These are phyloP conservation scores for Diogma glabrata DNA, from an alignment of 2,888 invertebrate genomes.

Conservation along the genomic window DNA sequence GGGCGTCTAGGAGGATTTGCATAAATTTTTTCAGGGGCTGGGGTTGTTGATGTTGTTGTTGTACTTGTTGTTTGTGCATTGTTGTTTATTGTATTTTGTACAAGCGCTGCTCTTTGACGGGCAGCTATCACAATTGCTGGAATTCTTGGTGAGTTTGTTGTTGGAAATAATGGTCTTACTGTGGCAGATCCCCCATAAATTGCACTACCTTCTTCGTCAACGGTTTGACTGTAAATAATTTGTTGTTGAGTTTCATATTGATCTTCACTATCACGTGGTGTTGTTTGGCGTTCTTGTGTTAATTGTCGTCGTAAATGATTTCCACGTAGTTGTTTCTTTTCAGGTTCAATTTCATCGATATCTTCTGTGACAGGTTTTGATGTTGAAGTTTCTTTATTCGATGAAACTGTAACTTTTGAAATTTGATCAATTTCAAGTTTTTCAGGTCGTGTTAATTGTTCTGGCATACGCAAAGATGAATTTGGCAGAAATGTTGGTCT, in stretches of 20 bases:
- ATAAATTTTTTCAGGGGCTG: slow-evolving; percentile 38
- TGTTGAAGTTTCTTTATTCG: slow-evolving; percentile 14
- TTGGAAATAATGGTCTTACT: slow-evolving; percentile 55
- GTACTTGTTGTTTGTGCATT: slow-evolving; percentile 15
- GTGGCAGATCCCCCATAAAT: slow-evolving; percentile 55
- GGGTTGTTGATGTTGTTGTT: slow-evolving; percentile 14
- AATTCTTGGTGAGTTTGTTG: slow-evolving; percentile 45
- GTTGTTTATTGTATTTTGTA: slow-evolving; percentile 18
- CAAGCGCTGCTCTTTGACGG: slow-evolving; percentile 35
- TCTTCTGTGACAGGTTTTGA: slow-evolving; percentile 45
- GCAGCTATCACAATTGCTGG: slow-evolving; percentile 42
- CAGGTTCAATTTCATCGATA: slow-evolving; percentile 36
- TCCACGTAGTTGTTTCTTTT: slow-evolving; percentile 37
- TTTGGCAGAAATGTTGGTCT: slow-evolving; percentile 20
- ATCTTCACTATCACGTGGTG: slow-evolving; percentile 23
- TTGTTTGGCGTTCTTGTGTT: slow-evolving; percentile 37
- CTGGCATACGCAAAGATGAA: slow-evolving; percentile 13
- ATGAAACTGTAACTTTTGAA: slow-evolving; percentile 17
- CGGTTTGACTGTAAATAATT: slow-evolving; percentile 43
- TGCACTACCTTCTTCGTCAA: slow-evolving; percentile 53
- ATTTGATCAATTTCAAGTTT: slow-evolving; percentile 20
- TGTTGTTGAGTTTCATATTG: slow-evolving; percentile 41
- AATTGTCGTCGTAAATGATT: slow-evolving; percentile 53
- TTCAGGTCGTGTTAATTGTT: slow-evolving; percentile 19
- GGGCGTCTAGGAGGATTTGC: slow-evolving; percentile 15